Evolutionary conservation across 2,888 invertebrate species (phyloP).

Genomic region (Macrophya annulata): DNA sequence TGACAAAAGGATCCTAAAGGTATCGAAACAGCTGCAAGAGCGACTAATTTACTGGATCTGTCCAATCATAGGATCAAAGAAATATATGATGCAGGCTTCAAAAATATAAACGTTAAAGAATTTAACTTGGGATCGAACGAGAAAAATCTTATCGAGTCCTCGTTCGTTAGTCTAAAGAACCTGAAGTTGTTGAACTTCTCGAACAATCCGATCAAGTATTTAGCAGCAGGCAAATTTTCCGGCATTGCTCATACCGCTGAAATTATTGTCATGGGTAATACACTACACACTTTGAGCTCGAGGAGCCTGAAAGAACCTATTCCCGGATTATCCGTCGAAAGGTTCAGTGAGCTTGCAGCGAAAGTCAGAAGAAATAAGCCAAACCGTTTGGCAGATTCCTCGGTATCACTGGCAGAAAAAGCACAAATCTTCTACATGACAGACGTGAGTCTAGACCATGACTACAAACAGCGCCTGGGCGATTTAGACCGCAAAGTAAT

Average conservation of each 20-base stretch:
- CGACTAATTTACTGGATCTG: slow-evolving; percentile 62
- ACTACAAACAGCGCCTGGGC: no score
- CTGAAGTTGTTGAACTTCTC: slow-evolving; percentile 67
- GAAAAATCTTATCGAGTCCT: slow-evolving; percentile 61
- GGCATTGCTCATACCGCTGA: slow-evolving; percentile 63
- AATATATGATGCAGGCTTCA: slow-evolving; percentile 65
- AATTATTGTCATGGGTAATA: slow-evolving; percentile 64
- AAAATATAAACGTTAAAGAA: slow-evolving; percentile 60
- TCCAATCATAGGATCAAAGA: slow-evolving; percentile 61
- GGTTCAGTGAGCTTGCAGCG: background rate
- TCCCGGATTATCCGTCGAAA: slow-evolving; percentile 40
- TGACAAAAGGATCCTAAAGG: slow-evolving; percentile 55
- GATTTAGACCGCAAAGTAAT: no score
- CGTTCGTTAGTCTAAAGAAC: slow-evolving; percentile 67
- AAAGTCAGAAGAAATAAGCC: background rate
- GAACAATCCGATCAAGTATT: slow-evolving; percentile 64
- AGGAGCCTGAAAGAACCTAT: slow-evolving; percentile 61
- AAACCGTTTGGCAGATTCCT: slow-evolving; percentile 25
- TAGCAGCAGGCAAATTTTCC: slow-evolving; percentile 66
- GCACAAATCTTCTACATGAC: slow-evolving; percentile 59
- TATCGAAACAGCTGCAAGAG: slow-evolving; percentile 53
- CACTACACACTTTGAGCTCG: slow-evolving; percentile 66
- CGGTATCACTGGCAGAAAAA: background rate
- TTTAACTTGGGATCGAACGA: slow-evolving; percentile 59
- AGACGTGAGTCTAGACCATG: no score